Evolutionary conservation across 2,113 vertebrate species (phyloP).

Genomic region (Dicerorhinus sumatrensis): DNA sequence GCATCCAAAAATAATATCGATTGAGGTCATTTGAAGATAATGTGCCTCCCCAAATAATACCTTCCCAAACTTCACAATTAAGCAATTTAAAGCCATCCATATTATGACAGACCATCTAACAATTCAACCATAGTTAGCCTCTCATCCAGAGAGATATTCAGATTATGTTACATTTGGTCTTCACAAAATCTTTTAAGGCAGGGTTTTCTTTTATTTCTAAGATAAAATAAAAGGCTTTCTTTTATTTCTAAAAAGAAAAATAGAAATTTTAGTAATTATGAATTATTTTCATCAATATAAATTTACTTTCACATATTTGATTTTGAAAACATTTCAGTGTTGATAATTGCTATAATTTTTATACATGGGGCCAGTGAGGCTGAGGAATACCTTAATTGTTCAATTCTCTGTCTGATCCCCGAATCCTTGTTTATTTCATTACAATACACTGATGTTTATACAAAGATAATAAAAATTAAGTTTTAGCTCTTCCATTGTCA

Average conservation of each 20-base stretch:
- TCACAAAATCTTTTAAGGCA: background rate
- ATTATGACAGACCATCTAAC: background rate
- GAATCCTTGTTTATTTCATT: background rate
- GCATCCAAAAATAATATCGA: background rate
- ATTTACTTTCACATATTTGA: slow-evolving; percentile 4
- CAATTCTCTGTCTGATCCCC: background rate
- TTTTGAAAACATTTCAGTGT: background rate
- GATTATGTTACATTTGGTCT: background rate
- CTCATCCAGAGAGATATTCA: background rate
- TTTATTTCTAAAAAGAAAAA: background rate
- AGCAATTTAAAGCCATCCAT: background rate
- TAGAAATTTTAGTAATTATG: background rate
- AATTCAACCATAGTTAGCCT: background rate
- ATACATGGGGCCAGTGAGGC: background rate
- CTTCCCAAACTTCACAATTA: background rate
- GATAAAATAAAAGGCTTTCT: too few species aligned
- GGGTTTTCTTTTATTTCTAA: too few species aligned
- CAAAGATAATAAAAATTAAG: background rate
- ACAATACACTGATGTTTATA: background rate
- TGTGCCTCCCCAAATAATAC: background rate
- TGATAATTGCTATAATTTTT: background rate
- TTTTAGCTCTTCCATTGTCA: background rate
- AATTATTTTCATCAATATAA: background rate
- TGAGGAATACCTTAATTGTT: background rate
- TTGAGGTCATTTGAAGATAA: background rate